Base-by-base conservation (phyloP, 2,113 vertebrate species). In the Scophthalmus maximus region DNA sequence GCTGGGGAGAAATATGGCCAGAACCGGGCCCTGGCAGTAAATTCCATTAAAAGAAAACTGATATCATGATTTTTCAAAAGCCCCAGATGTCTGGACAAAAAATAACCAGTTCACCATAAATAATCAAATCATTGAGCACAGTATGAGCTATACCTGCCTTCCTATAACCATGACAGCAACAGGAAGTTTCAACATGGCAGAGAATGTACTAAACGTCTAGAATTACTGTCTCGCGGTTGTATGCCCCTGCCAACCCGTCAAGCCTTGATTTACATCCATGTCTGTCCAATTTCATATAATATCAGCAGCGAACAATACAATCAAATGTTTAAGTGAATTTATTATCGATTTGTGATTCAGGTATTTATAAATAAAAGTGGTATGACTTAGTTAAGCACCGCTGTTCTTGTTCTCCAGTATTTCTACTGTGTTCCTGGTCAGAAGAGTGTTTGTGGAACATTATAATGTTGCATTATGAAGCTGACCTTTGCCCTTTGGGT, bases 151-250 rank as follows among this genome's bases (percentile, higher is more conserved):
- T 9, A n/a, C 5, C 42, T 46, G 17, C 42, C 17, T n/a, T 2
- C 6, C 6, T 18, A 8, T 46, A 49, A 49, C 46, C 15, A 23
- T 17, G 10, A 26, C 25, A 70, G 20, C 8, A 23, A 22, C 46
- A 20, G 46, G 46, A 49, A 20, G 63, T 52, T 46, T 59, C 20
- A 52, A 11, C 17, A 44, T 44, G 20, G 46, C 46, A 49, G 46
- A 4, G 20, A 20, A 49, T 49, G n/a, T n/a, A 17, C 46, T 49
- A 20, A 23, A 1, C 6, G 18, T 15, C 42, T 44, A 44, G 17
- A n/a, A 18, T 8, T n/a, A 44, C 15, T 18, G 42, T n/a, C 42
- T 44, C 42, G n/a, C n/a, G n/a, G n/a, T n/a, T n/a, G n/a, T n/a
- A n/a, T n/a, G 7, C 42, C 7, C 5, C 6, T 15, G 17, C 18